Conservation (phyloP, 2,888 invertebrate species). For the Brenthis daphne region DNA sequence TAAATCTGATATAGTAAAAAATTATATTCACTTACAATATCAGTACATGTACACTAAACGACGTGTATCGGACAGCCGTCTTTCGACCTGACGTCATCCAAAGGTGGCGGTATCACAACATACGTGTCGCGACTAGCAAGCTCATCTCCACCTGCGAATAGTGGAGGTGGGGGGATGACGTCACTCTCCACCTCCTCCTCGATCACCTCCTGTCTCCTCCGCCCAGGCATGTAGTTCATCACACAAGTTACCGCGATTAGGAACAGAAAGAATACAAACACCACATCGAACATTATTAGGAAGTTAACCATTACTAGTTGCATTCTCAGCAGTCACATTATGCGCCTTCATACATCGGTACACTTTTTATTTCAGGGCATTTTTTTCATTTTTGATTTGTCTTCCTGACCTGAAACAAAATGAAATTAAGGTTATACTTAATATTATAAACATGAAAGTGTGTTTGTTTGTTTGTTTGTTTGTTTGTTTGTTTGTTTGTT, state of each 20-base stretch:
- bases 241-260: constrained; percentile 91
- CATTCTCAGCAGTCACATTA: constrained; percentile 82
- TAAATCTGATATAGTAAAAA: background rate
- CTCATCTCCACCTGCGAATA: constrained; percentile 68
- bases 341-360: constrained; percentile 48
- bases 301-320: constrained; percentile 93
- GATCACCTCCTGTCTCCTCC: constrained; percentile 74
- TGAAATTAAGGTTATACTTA: no score
- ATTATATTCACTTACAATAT: constrained; percentile 59
- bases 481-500: no score
- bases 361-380: constrained; percentile 35
- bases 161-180: constrained; percentile 77
- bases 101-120: constrained; percentile 74
- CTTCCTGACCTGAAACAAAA: constrained; percentile 42
- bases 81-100: constrained; percentile 67
- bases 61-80: constrained; percentile 77
- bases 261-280: constrained; percentile 93
- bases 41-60: constrained; percentile 73
- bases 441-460: no score
- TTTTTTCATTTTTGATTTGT: constrained; percentile 4
- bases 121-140: constrained; percentile 71
- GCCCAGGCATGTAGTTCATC: constrained; percentile 90
- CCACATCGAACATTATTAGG: constrained; percentile 93
- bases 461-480: no score
- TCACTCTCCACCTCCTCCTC: constrained; percentile 75